Conservation (phyloP, 2,797 vertebrate genomes). For the Pelochelys cantorii region DNA sequence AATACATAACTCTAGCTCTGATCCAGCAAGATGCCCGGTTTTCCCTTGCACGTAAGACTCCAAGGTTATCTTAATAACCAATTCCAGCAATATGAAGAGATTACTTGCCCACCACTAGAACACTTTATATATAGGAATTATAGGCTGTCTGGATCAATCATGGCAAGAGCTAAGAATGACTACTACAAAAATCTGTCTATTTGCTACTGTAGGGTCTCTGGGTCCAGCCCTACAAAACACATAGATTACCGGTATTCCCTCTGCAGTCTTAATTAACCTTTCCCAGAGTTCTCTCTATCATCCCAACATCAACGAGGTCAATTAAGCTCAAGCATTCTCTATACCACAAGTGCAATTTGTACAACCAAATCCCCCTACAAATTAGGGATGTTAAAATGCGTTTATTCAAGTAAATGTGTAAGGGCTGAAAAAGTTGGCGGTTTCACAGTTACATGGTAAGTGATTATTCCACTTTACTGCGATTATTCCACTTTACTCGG, state of each 20-base stretch:
- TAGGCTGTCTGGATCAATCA: background rate
- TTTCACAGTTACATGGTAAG: too few species aligned
- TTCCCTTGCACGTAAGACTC: background rate
- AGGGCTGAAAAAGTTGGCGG: too few species aligned
- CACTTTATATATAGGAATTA: background rate
- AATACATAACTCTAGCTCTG: background rate
- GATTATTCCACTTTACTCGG: too few species aligned
- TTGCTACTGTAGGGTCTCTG: background rate
- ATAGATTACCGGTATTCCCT: background rate
- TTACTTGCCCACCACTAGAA: background rate
- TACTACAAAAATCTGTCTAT: background rate
- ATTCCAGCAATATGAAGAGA: background rate
- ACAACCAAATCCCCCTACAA: background rate
- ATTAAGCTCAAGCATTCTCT: background rate
- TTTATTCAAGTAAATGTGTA: too few species aligned
- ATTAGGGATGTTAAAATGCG: too few species aligned
- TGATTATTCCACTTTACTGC: too few species aligned
- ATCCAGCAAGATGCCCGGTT: background rate
- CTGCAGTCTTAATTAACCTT: background rate
- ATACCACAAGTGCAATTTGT: background rate
- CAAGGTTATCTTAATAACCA: background rate
- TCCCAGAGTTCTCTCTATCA: background rate
- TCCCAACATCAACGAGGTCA: background rate
- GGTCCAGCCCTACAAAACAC: background rate
- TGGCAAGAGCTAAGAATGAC: background rate